Evolutionary conservation across 2,113 vertebrate species (phyloP), one percentile per base, ranked within the genome.

Genomic region (Siphamia tubifer): DNA sequence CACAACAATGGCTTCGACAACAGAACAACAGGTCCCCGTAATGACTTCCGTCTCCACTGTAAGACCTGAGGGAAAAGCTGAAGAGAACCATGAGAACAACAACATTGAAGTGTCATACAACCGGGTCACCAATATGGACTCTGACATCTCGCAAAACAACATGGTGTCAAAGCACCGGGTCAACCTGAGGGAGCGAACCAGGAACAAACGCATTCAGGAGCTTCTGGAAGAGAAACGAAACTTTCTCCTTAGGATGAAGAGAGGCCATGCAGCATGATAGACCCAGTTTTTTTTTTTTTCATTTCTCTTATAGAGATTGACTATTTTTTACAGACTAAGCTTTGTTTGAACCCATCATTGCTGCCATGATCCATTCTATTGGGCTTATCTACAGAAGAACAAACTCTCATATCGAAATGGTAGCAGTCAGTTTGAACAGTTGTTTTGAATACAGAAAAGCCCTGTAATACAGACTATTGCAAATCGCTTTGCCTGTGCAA

Each of bases 131-230:
- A 51, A 84, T 11, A 3, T 87, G 36, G 94, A 96, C 17, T 89
- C 88, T 0, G 93, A 95, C 44, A 90, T 94, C 10, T 91, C 94
- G 1, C 94, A 93, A 13, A 95, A 94, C 84, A 97, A 98, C 86
- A 77, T 95, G 79, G 96, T 98, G 54, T 90, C 93, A 44, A 94
- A 91, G 70, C 93, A 89, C 0, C 74, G 90, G 2, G 84, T 94
- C 67, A 94, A 87, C 4, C 88, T 90, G 0, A 86, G 92, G 0
- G 96, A 98, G 87, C 93, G 90, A 91, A 99, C 95, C 51, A 94
- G 89, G 88, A 99, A 99, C 92, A 95, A 94, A 76, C 93, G 97
- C 30, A 98, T 99, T 85, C 96, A 99, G 80, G 92, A 97, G 89
- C 93, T 99, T 77, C 93, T 99, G 4, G 94, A 94, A 49, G 96